phyloP scores from a whole-genome alignment of 2,113 vertebrate genomes.

The Telmatochromis sp. region DNA sequence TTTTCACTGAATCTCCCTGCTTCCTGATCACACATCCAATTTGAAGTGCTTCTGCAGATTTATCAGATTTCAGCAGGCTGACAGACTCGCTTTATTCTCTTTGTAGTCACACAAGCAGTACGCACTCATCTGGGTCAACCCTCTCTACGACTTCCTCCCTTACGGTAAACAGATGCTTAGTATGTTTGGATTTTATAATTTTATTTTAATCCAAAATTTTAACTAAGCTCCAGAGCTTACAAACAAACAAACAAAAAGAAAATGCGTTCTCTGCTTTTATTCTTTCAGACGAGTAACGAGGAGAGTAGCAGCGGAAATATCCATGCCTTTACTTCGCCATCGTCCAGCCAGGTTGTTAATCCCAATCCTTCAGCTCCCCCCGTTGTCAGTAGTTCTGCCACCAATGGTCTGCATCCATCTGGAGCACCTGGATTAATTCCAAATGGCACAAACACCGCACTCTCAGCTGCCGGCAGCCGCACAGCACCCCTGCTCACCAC shows the following conservation, averaged over 20 bases:
- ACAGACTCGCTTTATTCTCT: not conserved
- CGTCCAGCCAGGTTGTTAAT: constrained; percentile 53
- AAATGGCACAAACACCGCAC: constrained; percentile 69
- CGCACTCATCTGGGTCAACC: constrained; percentile 73
- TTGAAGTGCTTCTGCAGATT: not conserved
- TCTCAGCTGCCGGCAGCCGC: constrained; percentile 70
- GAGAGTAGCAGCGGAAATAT: constrained; percentile 72
- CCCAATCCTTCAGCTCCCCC: constrained; percentile 39
- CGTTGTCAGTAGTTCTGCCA: constrained; percentile 66
- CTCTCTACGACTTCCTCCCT: constrained; percentile 73
- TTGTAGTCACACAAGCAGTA: constrained; percentile 70
- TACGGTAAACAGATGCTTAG: constrained; percentile 69
- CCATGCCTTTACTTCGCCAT: constrained; percentile 67
- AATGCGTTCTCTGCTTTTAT: not conserved
- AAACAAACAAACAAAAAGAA: not conserved
- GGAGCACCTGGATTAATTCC: constrained; percentile 76
- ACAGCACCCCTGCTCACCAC: constrained; percentile 76
- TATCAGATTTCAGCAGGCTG: not conserved
- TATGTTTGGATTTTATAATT: not conserved
- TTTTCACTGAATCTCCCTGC: not conserved
- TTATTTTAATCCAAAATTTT: not conserved
- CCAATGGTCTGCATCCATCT: constrained; percentile 71
- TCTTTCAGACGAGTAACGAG: constrained; percentile 54
- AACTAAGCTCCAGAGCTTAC: not conserved
- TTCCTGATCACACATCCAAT: not conserved